These are phyloP conservation scores for Myodes glareolus DNA, from an alignment of 2,113 vertebrate genomes.

Conservation along the genomic window DNA sequence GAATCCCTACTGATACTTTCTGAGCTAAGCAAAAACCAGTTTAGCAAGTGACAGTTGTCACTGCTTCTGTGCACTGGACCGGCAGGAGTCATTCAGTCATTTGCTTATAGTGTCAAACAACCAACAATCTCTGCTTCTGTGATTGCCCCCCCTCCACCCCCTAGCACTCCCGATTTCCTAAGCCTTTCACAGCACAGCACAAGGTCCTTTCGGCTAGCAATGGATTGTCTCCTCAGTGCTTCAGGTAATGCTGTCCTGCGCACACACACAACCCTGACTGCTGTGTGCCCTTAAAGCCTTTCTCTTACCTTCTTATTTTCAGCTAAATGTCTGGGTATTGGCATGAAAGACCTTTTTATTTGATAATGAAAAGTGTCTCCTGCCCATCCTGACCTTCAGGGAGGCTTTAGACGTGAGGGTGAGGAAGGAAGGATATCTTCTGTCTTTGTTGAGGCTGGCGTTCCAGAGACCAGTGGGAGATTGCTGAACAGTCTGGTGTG, in stretches of 20 bases:
- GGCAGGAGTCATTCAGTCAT: slow-evolving; percentile 45
- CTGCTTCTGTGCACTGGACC: slow-evolving; percentile 55
- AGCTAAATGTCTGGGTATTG: neutral
- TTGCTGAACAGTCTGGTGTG: neutral
- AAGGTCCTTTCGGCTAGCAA: slow-evolving; percentile 75
- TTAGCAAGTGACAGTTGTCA: slow-evolving; percentile 55
- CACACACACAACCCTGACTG: neutral
- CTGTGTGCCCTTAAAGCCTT: slow-evolving; percentile 45
- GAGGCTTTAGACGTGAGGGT: neutral
- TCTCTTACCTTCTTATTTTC: slow-evolving; percentile 28
- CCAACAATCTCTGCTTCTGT: slow-evolving; percentile 69
- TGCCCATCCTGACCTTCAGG: neutral
- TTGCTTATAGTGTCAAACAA: slow-evolving; percentile 33
- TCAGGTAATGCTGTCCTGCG: slow-evolving; percentile 60
- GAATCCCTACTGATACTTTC: slow-evolving; percentile 23
- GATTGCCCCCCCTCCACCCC: slow-evolving; percentile 58
- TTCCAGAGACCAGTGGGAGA: neutral
- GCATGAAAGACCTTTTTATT: neutral
- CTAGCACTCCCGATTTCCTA: slow-evolving; percentile 58
- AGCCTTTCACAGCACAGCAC: slow-evolving; percentile 64
- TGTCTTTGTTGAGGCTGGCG: slow-evolving; percentile 22
- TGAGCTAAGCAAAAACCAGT: neutral
- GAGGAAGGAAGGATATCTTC: neutral
- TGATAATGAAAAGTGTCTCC: neutral
- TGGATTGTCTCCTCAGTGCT: slow-evolving; percentile 77